Evolutionary conservation across 1,140 invertebrate species (phyloP).

Genomic region (Meloidogyne chitwoodi): DNA sequence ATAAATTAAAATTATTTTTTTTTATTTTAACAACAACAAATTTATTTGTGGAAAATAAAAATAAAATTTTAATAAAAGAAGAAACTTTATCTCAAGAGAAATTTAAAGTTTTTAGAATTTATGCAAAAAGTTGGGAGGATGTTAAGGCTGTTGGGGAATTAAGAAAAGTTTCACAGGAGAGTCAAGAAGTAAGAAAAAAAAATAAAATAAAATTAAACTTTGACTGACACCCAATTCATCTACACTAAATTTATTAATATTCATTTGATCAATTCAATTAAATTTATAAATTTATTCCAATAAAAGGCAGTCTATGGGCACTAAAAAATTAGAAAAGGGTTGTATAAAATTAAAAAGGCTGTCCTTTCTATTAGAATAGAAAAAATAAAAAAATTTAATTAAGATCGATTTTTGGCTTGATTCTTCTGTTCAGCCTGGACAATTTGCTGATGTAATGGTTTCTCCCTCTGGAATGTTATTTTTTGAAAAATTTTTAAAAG

Average conservation of each 20-base stretch:
- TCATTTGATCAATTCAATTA: no score
- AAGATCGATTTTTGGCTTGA: constrained; percentile 57
- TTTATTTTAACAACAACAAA: background rate
- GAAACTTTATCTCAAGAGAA: background rate
- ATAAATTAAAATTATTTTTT: background rate
- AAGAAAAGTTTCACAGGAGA: constrained; percentile 32
- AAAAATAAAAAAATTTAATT: constrained; percentile 11
- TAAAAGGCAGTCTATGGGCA: no score
- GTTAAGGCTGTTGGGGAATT: constrained; percentile 28
- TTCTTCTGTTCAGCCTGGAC: constrained; percentile 28
- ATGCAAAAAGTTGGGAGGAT: constrained; percentile 31
- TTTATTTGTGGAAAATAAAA: background rate
- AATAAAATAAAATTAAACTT: background rate
- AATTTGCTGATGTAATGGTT: constrained; percentile 54
- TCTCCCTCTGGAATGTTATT: constrained; percentile 18
- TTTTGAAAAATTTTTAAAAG: constrained; percentile 34
- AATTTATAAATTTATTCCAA: no score
- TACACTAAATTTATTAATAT: no score
- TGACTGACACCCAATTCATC: no score
- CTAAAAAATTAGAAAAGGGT: no score
- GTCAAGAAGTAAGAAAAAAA: constrained; percentile 18
- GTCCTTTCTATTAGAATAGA: background rate
- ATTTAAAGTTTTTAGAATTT: constrained; percentile 42
- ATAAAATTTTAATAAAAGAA: no score
- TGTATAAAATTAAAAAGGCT: background rate